Conservation (phyloP, 2,113 vertebrate species). For the Rallus limicola region DNA sequence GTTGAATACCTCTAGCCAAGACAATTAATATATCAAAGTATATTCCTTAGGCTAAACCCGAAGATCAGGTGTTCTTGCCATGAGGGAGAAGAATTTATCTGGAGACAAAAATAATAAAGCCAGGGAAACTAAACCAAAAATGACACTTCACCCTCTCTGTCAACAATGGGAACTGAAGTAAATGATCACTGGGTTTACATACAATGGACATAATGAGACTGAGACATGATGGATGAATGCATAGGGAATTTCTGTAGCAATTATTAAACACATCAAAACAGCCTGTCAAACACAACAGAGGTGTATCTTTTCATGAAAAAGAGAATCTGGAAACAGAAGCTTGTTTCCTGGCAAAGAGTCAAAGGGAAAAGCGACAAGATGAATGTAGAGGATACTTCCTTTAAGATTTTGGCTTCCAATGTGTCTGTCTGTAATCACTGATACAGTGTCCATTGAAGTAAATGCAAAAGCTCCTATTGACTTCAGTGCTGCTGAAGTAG, state of each 20-base stretch:
- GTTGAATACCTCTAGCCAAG: background rate
- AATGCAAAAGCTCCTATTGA: background rate
- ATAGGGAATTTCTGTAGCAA: background rate
- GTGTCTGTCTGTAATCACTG: background rate
- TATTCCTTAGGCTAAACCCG: background rate
- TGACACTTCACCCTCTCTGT: rapidly evolving
- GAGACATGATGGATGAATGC: background rate
- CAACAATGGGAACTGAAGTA: background rate
- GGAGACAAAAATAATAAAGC: background rate
- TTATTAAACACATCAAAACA: background rate
- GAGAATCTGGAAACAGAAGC: background rate
- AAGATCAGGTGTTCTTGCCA: background rate
- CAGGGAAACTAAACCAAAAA: background rate
- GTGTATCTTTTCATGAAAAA: background rate
- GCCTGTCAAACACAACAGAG: background rate
- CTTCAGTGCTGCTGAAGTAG: background rate
- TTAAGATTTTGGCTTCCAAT: background rate
- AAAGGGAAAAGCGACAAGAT: background rate
- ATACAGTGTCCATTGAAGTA: background rate
- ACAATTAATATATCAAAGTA: conserved; percentile 1
- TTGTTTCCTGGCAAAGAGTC: background rate
- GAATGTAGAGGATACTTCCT: background rate
- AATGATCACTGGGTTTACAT: background rate
- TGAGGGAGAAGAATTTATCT: background rate
- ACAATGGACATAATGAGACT: background rate